Conservation (phyloP, 1,140 invertebrate species). For the Pseudomyrmex cubaensis region DNA sequence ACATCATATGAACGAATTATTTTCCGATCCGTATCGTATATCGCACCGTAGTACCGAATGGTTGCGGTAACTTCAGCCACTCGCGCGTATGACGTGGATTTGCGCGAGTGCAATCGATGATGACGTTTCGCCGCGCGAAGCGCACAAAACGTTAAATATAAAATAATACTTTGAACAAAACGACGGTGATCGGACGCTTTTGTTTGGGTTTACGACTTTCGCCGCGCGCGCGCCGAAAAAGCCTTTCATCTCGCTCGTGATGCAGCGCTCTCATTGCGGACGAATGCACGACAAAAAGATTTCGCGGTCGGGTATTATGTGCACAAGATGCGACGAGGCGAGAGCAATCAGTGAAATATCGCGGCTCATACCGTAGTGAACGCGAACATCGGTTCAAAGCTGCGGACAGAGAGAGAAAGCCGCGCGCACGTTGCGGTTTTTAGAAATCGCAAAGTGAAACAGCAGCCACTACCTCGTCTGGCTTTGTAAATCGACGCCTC, state of each 20-base stretch:
- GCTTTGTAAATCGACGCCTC: constrained; percentile 67
- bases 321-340: not conserved
- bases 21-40: not conserved
- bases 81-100: not conserved
- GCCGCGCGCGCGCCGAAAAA: not conserved
- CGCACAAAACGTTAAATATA: constrained; percentile 13
- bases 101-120: constrained; percentile 4
- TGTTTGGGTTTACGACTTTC: not conserved
- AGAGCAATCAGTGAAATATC: constrained; percentile 33
- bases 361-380: not conserved
- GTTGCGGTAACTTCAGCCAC: not conserved
- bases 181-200: not conserved
- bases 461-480: not conserved
- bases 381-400: constrained; percentile 12
- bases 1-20: constrained; percentile 3
- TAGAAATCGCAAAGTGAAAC: constrained; percentile 70
- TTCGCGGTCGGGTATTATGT: not conserved
- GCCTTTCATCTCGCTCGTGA: constrained; percentile 10
- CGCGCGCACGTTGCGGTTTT: constrained; percentile 52
- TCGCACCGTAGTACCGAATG: not conserved
- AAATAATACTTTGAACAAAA: constrained; percentile 11
- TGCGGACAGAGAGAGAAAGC: not conserved
- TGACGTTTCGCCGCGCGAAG: not conserved
- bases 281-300: not conserved
- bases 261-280: not conserved